Evolutionary conservation across 1,140 invertebrate species (phyloP), one percentile per base, ranked within the genome.

Genomic region (Idris sp.): DNA sequence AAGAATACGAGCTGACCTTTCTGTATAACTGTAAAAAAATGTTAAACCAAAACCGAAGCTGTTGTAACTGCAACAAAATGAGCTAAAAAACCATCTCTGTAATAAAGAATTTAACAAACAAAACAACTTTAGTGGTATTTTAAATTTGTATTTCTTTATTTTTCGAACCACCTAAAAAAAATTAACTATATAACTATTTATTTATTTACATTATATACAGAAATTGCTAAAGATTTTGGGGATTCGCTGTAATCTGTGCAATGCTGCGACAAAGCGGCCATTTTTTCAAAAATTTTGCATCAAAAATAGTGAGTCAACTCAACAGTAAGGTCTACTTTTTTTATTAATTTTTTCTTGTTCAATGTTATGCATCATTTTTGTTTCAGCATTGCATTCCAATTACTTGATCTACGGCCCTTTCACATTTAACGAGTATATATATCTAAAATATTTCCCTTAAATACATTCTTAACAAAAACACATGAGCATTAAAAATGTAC

Each of bases 171-270:
- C 69, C 79, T 78, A 79, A 77, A 79, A 68, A 53, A 61, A 49
- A 61, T 79, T 61, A 77, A 76, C 67, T 76, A 72, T 76, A 62
- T 76, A 79, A 78, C 69, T 78, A 83, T 71, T 64, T 62, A 78
- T 82, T 84, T 87, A 86, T 87, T 85, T 87, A 86, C 86, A 87
- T 81, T 86, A 86, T 86, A 67, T 87, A 87, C 85, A 87, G 74
- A 74, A 71, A 56, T 76, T 75, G 14, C 71, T 82, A 82, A 75
- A 75, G 75, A 73, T 78, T 76, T n/a, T 74, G 81, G 62, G 61
- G 79, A 81, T 58, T 61, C 56, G 73, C 61, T 40, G 46, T 69
- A 74, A 73, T 74, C 35, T 53, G 56, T 44, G 56, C 74, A 77
- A 82, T 81, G 76, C 53, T 81, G 72, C 78, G 75, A 80, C 61